Evolutionary conservation across 2,113 vertebrate species (phyloP), one percentile per base, ranked within the genome.

Genomic region (Donacobius atricapilla): DNA sequence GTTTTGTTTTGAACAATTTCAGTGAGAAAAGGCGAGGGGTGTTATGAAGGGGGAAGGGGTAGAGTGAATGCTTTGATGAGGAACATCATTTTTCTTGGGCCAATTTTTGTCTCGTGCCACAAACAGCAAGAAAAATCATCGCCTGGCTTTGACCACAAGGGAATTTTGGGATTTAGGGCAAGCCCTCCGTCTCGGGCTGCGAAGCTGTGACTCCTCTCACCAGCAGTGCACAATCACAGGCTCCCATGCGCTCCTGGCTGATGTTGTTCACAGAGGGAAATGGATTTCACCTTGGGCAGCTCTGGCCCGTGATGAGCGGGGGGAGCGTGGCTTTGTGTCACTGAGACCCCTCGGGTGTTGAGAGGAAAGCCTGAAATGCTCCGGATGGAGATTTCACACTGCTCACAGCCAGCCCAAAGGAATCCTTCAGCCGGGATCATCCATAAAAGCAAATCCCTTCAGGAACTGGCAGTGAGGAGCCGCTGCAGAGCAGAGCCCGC

Each of bases 271-370:
- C 18, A 3, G 83, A 35, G 78, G 77, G 71, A 75, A 71, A 56
- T 27, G 87, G 69, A 31, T 95, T 89, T 94, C 72, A 42, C 60
- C 87, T 76, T 4, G 61, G 42, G 73, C 68, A 65, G 48, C 81
- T 56, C 24, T 24, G 44, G 23, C 13, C 5, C 0, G 1, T 10
- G 53, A 5, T 0, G 48, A 2, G 69, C 60, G 39, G 5, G 27
- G 40, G 47, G 63, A 83, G 25, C 0, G 0, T 35, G 93, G 71
- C 72, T 73, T 18, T 30, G 82, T 60, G 12, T 12, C 42, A 1
- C 54, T 3, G 63, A 11, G 80, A 75, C 1, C 53, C 71, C 64
- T 56, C 10, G 0, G 0, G 2, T 15, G 48, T 22, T 15, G 44
- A 25, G 57, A 61, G 75, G 27, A 39, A 54, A 37, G 6, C 42